A percentile compares a stretch with the other conserved stretches of the same genome.
These are phyloP conservation scores for Cerastis rubricosa DNA, from an alignment of 2,888 invertebrate species.

Conservation along the genomic window DNA sequence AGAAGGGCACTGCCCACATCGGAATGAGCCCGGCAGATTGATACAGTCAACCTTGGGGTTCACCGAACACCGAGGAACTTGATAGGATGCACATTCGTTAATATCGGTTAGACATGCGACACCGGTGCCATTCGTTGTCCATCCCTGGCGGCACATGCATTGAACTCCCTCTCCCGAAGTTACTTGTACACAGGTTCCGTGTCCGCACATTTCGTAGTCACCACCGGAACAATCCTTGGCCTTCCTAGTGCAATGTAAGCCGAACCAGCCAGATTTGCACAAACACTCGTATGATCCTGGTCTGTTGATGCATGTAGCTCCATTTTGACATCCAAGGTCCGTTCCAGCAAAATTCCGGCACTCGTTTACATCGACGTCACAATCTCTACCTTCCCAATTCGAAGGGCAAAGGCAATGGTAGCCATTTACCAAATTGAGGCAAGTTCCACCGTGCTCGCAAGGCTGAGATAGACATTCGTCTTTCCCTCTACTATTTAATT, in stretches of 20 bases:
- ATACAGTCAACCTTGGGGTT: slow-evolving; percentile 96
- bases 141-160: slow-evolving; percentile 97
- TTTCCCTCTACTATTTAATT: slow-evolving; percentile 84
- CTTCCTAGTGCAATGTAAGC: slow-evolving; percentile 95
- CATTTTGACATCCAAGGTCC: slow-evolving; percentile 97
- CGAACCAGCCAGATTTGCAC: slow-evolving; percentile 95
- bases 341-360: slow-evolving; percentile 95
- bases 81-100: slow-evolving; percentile 94
- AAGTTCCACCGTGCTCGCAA: slow-evolving; percentile 96
- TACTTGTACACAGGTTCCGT: slow-evolving; percentile 95
- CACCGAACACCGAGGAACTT: slow-evolving; percentile 93
- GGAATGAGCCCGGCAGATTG: slow-evolving; percentile 97
- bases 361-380: slow-evolving; percentile 96
- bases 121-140: slow-evolving; percentile 93
- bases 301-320: slow-evolving; percentile 95
- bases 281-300: slow-evolving; percentile 95
- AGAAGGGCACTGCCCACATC: slow-evolving; percentile 96
- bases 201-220: slow-evolving; percentile 95
- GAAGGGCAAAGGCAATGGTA: slow-evolving; percentile 94
- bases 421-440: slow-evolving; percentile 93
- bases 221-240: slow-evolving; percentile 94
- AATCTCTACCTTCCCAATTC: slow-evolving; percentile 93
- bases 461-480: slow-evolving; percentile 94
- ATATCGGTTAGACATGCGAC: slow-evolving; percentile 96
- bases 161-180: slow-evolving; percentile 92